Evolutionary conservation across 2,113 vertebrate genomes (phyloP).

Genomic region (rat (Rattus norvegicus)): DNA sequence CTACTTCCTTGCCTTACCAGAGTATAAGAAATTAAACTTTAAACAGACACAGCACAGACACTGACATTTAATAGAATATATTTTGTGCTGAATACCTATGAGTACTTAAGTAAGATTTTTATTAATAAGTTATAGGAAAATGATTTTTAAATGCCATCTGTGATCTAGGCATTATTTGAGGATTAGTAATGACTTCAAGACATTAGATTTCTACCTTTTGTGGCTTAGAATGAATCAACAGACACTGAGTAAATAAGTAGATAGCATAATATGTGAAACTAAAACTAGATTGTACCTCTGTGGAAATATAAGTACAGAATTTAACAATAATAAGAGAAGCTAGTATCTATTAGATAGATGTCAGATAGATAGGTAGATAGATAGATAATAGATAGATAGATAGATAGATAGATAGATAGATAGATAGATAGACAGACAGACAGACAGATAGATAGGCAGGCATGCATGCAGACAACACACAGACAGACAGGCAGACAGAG

Average conservation of each 20-base stretch:
- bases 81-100: neutral
- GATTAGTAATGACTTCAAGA: neutral
- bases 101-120: constrained; percentile 5
- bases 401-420: too few species aligned
- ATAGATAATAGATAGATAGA: too few species aligned
- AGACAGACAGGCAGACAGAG: neutral
- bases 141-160: constrained; percentile 10
- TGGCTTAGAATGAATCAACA: constrained; percentile 23
- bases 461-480: too few species aligned
- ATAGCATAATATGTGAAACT: constrained; percentile 33
- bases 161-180: neutral
- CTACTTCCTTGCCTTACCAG: neutral
- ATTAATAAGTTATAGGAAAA: constrained; percentile 15
- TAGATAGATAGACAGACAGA: too few species aligned
- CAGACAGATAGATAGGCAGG: too few species aligned
- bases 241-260: constrained; percentile 23
- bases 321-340: neutral
- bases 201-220: neutral
- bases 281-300: neutral
- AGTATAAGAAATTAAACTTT: neutral
- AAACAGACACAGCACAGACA: neutral
- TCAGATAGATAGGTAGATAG: too few species aligned
- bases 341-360: neutral
- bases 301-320: neutral
- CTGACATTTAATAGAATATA: neutral